These are phyloP conservation scores for Eilema caniola DNA, from an alignment of 2,888 invertebrate genomes.

Conservation along the genomic window DNA sequence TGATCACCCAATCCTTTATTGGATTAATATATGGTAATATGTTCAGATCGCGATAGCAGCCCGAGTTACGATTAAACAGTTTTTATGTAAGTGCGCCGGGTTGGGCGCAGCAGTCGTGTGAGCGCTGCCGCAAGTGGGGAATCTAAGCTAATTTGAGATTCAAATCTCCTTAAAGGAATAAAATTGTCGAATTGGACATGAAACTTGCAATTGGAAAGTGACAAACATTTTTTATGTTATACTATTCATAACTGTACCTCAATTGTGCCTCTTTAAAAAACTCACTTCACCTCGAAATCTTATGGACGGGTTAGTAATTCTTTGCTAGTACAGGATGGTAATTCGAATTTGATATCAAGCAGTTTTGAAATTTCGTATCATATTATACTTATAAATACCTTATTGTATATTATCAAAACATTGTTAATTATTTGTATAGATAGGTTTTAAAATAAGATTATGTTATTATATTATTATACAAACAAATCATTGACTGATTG, in stretches of 20 bases:
- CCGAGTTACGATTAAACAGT: slow-evolving; percentile 82
- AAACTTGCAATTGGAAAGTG: background rate
- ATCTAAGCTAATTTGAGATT: background rate
- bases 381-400: too few relatives aligned
- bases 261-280: too few relatives aligned
- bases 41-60: slow-evolving; percentile 76
- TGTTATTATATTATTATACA: too few relatives aligned
- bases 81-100: slow-evolving; percentile 83
- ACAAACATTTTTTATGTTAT: background rate
- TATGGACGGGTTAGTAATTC: too few relatives aligned
- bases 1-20: slow-evolving; percentile 77
- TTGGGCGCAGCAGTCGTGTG: slow-evolving; percentile 74
- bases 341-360: too few relatives aligned
- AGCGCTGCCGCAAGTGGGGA: slow-evolving; percentile 30
- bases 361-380: too few relatives aligned
- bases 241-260: too few relatives aligned
- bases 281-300: too few relatives aligned
- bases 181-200: background rate
- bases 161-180: background rate
- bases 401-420: too few relatives aligned
- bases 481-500: background rate
- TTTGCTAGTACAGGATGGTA: background rate
- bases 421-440: too few relatives aligned
- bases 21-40: slow-evolving; percentile 81
- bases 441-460: too few relatives aligned